A percentile compares a stretch with the other conserved stretches of the same genome.
Conservation (phyloP, 2,113 vertebrate genomes). For the Perca schrenkii region DNA sequence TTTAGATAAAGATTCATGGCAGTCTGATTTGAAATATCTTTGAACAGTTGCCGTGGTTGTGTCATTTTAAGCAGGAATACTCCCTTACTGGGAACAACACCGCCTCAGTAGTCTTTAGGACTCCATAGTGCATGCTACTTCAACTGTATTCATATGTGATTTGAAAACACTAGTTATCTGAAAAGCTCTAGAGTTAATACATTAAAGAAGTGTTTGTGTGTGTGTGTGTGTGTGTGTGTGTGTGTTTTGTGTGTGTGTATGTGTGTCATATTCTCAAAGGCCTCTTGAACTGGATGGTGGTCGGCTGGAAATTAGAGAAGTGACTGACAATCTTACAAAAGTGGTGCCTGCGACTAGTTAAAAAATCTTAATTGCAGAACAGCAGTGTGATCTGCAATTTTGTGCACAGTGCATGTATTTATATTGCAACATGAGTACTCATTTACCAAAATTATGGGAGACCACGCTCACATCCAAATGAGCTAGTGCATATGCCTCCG, state of each 20-base stretch:
- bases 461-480: conserved; percentile 26
- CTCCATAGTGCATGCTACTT: not conserved
- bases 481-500: conserved; percentile 43
- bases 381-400: conserved; percentile 33
- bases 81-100: conserved; percentile 13
- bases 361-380: conserved; percentile 41
- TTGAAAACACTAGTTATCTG: not conserved
- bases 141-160: conserved; percentile 31
- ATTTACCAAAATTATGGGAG: conserved; percentile 33
- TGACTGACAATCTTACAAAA: conserved; percentile 11
- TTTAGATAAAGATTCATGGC: conserved; percentile 47
- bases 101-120: conserved; percentile 19
- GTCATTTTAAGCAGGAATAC: conserved; percentile 38
- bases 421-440: conserved; percentile 23
- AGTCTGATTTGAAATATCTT: conserved; percentile 34
- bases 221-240: not conserved
- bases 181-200: conserved; percentile 12
- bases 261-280: not conserved
- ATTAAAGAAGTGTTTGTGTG: not conserved
- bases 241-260: not conserved
- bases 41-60: conserved; percentile 29
- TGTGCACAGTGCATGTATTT: conserved; percentile 11
- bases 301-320: conserved; percentile 18
- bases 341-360: conserved; percentile 9
- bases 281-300: conserved; percentile 22